A percentile compares a stretch with the other conserved stretches of the same genome.
Conservation (phyloP, 2,888 invertebrate genomes). For the Dioctria linearis region DNA sequence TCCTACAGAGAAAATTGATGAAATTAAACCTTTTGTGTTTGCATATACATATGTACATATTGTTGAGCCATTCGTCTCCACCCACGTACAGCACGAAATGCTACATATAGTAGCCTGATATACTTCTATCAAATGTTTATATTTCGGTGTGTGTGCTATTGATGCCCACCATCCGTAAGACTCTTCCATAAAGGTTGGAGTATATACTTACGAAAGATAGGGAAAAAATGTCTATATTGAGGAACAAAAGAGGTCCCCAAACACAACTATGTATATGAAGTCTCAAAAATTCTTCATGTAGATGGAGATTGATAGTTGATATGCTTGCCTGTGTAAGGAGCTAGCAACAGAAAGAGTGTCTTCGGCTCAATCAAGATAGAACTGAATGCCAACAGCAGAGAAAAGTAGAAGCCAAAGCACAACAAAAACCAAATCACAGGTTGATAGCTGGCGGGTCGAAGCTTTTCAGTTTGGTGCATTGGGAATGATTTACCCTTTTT, state of each 20-base stretch:
- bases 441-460: conserved; percentile 37
- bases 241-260: conserved; percentile 36
- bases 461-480: conserved; percentile 35
- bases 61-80: conserved; percentile 15
- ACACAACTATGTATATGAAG: conserved; percentile 19
- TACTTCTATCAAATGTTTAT: no score
- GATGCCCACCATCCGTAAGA: not conserved
- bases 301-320: conserved; percentile 35
- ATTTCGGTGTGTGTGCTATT: no score
- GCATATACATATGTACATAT: conserved; percentile 22
- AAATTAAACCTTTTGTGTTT: conserved; percentile 49
- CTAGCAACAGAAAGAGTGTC: conserved; percentile 11
- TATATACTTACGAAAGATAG: conserved; percentile 33
- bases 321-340: conserved; percentile 16
- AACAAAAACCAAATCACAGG: conserved; percentile 43
- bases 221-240: not conserved
- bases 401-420: not conserved
- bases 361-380: conserved; percentile 39
- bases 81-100: no score
- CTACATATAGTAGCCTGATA: not conserved
- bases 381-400: conserved; percentile 2
- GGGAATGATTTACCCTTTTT: conserved; percentile 28
- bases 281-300: conserved; percentile 27
- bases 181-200: not conserved
- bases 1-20: conserved; percentile 36